Base-by-base conservation (phyloP, 2,113 vertebrate species). In the Menura novaehollandiae region DNA sequence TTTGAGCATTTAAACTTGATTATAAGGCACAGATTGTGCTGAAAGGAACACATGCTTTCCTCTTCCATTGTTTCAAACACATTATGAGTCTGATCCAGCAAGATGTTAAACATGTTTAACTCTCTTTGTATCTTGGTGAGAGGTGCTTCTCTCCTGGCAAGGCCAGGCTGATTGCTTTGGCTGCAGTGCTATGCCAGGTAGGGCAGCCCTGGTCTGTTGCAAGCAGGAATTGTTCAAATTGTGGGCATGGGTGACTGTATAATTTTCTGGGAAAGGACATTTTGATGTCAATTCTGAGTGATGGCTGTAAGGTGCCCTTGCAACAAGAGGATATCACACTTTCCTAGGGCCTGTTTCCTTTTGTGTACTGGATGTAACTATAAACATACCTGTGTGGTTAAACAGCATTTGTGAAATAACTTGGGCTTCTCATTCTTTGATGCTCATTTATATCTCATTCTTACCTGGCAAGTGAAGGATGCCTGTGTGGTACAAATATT, bases 21-120 rank as follows among this genome's bases (percentile, higher is more conserved):
- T 76, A 77, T 60, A 64, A 97, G 85, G 92, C 88, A 47, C 82
- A 96, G 78, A 93, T 71, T 96, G 89, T 73, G 62, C 92, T 41
- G 91, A 91, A 86, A 85, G 62, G 44, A 92, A 47, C 92, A 91
- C 91, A 69, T 33, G 46, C 68, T 72, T 93, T 75, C 79, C 55
- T 89, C 33, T 73, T 35, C 69, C 88, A 43, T 76, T 89, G 93
- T 92, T 68, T 96, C 89, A 91, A 91, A 83, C 78, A 88, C 69
- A 58, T 92, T 88, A 52, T 17, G 27, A 81, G 76, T 62, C 92
- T 93, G 95, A 93, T 92, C 80, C 83, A 75, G 93, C 52, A 81
- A 82, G 91, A 92, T 79, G 68, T 91, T 87, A 60, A 94, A 91
- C 60, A 30, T 0, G 11, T 41, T 88, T 1, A 0, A 7, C 37